These are phyloP conservation scores for Tetropium fuscum DNA, from an alignment of 2,888 invertebrate species.

Conservation along the genomic window DNA sequence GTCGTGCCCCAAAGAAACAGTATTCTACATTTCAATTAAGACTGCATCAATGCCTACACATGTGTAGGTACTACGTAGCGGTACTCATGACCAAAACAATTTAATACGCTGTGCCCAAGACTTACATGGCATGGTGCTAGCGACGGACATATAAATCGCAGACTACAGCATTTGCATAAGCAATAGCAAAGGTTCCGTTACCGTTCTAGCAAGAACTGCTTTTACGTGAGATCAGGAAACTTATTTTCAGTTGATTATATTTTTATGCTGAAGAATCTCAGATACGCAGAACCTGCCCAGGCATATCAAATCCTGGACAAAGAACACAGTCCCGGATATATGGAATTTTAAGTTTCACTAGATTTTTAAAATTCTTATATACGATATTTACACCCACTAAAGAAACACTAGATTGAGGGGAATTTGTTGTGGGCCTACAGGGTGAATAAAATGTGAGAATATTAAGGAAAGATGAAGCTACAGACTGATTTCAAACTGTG, in stretches of 20 bases:
- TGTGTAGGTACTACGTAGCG: constrained; percentile 13
- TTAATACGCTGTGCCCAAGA: constrained; percentile 8
- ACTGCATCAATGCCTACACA: background rate
- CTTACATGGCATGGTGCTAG: constrained; percentile 10
- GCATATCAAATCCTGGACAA: no score
- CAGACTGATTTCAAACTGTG: no score
- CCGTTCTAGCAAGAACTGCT: constrained; percentile 15
- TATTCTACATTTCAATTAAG: constrained; percentile 19
- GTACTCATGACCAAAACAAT: constrained; percentile 25
- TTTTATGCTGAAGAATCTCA: no score
- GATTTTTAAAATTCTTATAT: no score
- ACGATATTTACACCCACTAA: no score
- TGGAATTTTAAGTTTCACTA: no score
- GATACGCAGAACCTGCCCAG: no score
- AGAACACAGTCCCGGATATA: no score
- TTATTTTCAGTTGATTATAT: background rate
- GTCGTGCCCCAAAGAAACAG: constrained; percentile 22
- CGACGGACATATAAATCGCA: constrained; percentile 19
- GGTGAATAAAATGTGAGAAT: no score
- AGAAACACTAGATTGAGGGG: no score
- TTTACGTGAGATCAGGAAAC: constrained; percentile 9
- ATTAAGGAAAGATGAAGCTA: no score
- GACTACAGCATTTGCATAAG: constrained; percentile 25
- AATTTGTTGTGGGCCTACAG: no score
- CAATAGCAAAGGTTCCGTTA: constrained; percentile 18